Base-by-base conservation (phyloP, 2,113 vertebrate species). In the Mastomys coucha region DNA sequence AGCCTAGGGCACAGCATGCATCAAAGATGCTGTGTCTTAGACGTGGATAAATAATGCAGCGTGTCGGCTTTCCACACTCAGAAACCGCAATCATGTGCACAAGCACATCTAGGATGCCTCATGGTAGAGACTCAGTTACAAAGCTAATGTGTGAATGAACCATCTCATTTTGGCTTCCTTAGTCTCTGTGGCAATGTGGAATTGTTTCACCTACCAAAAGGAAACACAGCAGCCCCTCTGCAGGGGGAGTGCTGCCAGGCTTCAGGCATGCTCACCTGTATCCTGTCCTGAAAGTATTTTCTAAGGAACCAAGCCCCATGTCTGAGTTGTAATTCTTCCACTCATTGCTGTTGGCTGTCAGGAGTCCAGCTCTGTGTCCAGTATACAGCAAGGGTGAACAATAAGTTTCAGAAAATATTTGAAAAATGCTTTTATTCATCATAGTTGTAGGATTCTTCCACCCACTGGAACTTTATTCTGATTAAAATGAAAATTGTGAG, bases 161-260 rank as follows among this genome's bases (percentile, higher is more conserved):
- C 45, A 69, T 78, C 87, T 93, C 65, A 53, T 17, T 94, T 84
- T 88, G 75, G 24, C 42, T 88, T 93, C 28, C 24, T 78, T 39
- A 67, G 28, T 93, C 49, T 87, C 93, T 94, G 9, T 31, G 89
- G 51, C 69, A 73, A 56, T 88, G 65, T 81, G 80, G 77, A 86
- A 86, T 14, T 45, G 26, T 89, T 91, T 94, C 42, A 89, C 69
- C 75, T 63, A n/a, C 10, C 72, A 80, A 93, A 95, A 63, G 31
- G n/a, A 81, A 95, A 94, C 85, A 45, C 20, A 39, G 26, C 13
- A 31, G 26, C 33, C 5, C 42, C 65, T 60, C 14, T 17, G 0
- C 56, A 72, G 24, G 13, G 31, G 56, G 22, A n/a, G 26, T 9
- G 16, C 31, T 81, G 33, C 56, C 58, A 53, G 42, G 24, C 16